phyloP scores from a whole-genome alignment of 2,797 vertebrate genomes.

The Fistularia tabacaria region DNA sequence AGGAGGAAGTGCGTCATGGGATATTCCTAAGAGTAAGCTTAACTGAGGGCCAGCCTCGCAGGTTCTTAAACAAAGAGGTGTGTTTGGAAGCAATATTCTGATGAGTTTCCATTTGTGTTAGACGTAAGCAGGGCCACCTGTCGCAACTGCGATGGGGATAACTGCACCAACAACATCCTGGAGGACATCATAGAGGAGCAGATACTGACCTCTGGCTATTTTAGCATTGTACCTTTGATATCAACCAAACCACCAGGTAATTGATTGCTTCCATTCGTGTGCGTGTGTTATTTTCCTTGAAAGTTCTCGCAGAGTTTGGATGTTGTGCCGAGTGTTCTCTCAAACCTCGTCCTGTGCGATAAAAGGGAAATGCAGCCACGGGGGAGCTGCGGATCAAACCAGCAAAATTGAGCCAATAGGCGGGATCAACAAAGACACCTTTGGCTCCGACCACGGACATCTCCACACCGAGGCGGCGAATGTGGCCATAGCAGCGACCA shows the following conservation, averaged over 20 bases:
- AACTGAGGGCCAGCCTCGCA: no score
- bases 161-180: slow-evolving; percentile 69
- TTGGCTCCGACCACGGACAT: slow-evolving; percentile 35
- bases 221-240: slow-evolving; percentile 6
- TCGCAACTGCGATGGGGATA: slow-evolving; percentile 47
- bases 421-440: slow-evolving; percentile 65
- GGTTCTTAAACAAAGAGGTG: no score
- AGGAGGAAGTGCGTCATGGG: no score
- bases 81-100: not conserved
- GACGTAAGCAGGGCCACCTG: slow-evolving; percentile 55
- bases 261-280: not conserved
- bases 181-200: slow-evolving; percentile 36
- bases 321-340: no score
- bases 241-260: slow-evolving; percentile 61
- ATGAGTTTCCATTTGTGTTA: slow-evolving; percentile 7
- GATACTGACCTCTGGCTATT: slow-evolving; percentile 67
- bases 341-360: not conserved
- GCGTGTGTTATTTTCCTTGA: not conserved
- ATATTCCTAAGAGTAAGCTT: no score
- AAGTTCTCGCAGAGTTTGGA: no score
- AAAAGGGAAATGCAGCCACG: slow-evolving; percentile 73
- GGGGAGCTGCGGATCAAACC: slow-evolving; percentile 23
- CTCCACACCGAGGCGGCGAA: slow-evolving; percentile 52
- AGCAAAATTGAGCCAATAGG: slow-evolving; percentile 38
- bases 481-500: slow-evolving; percentile 49